phyloP scores from a whole-genome alignment of 1,140 invertebrate genomes.

The Chymomyza costata region DNA sequence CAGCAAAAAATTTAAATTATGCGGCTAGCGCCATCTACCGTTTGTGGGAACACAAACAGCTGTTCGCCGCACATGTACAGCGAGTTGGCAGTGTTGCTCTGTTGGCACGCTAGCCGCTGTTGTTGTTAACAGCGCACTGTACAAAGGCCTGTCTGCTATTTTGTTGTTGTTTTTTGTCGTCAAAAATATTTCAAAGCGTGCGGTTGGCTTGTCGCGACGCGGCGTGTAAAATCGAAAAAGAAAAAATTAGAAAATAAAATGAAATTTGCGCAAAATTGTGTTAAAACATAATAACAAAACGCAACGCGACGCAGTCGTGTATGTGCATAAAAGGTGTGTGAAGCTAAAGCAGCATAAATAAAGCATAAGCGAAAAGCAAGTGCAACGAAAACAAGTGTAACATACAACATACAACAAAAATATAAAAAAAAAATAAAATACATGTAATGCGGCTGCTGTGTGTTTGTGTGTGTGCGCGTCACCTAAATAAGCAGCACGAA shows the following conservation, averaged over 20 bases:
- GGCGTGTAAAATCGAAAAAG: conserved; percentile 20
- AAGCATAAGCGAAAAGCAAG: conserved; percentile 31
- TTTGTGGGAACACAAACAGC: too few species aligned
- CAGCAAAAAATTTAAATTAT: too few species aligned
- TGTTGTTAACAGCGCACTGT: too few species aligned
- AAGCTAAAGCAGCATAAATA: conserved; percentile 6
- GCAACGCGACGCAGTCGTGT: conserved; percentile 17
- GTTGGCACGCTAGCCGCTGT: too few species aligned
- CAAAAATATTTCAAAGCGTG: conserved; percentile 28
- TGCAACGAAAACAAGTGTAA: too few species aligned
- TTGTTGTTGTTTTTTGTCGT: conserved; percentile 24
- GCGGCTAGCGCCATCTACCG: too few species aligned
- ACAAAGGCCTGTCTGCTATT: too few species aligned
- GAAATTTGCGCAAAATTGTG: conserved; percentile 35
- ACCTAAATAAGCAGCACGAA: too few species aligned
- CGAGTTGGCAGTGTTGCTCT: too few species aligned
- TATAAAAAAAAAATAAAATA: too few species aligned
- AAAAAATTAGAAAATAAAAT: conserved; percentile 29
- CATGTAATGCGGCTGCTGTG: conserved; percentile 20
- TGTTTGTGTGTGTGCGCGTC: background rate
- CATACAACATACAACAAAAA: too few species aligned
- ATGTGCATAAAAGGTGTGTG: conserved; percentile 32
- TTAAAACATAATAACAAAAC: conserved; percentile 21
- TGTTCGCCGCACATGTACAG: too few species aligned
- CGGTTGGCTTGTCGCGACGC: conserved; percentile 28